Percentiles rank a stretch among this genome's conserved stretches.
phyloP scores from a whole-genome alignment of 2,113 vertebrate genomes.

The Oophaga pumilio region DNA sequence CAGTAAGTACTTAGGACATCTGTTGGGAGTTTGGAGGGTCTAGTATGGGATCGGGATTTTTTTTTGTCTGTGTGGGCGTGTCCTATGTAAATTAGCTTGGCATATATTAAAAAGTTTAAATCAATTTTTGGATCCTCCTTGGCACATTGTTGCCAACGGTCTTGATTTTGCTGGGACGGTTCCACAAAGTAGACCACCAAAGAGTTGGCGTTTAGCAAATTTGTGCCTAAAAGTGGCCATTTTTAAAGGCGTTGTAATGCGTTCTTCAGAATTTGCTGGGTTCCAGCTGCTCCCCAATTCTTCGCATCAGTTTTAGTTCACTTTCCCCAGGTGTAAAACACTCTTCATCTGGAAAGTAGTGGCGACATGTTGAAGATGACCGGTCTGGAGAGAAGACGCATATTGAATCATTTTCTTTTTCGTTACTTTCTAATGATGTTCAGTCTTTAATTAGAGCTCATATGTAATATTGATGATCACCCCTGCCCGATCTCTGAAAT shows the following conservation, averaged over 20 bases:
- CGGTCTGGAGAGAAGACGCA: neutral
- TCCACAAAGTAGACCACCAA: too few relatives aligned
- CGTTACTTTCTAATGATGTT: conserved; percentile 17
- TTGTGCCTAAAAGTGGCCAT: too few relatives aligned
- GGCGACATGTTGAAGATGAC: neutral
- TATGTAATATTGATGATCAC: neutral
- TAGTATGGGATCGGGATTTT: neutral
- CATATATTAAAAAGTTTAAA: too few relatives aligned
- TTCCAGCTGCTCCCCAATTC: too few relatives aligned
- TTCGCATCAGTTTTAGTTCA: neutral
- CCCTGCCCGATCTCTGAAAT: conserved; percentile 2
- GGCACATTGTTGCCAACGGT: too few relatives aligned
- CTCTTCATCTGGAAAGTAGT: neutral
- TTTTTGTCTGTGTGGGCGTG: neutral
- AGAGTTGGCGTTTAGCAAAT: too few relatives aligned
- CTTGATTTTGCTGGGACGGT: too few relatives aligned
- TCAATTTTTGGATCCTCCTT: too few relatives aligned
- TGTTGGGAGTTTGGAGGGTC: too few relatives aligned
- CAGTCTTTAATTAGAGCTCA: conserved; percentile 20
- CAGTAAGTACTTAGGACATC: neutral
- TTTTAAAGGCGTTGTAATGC: too few relatives aligned
- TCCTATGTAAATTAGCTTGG: too few relatives aligned
- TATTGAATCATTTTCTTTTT: neutral
- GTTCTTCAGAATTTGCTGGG: too few relatives aligned
- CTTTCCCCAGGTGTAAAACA: neutral